Conservation (phyloP, 2,113 vertebrate species). For the Triplophysa tibetana region DNA sequence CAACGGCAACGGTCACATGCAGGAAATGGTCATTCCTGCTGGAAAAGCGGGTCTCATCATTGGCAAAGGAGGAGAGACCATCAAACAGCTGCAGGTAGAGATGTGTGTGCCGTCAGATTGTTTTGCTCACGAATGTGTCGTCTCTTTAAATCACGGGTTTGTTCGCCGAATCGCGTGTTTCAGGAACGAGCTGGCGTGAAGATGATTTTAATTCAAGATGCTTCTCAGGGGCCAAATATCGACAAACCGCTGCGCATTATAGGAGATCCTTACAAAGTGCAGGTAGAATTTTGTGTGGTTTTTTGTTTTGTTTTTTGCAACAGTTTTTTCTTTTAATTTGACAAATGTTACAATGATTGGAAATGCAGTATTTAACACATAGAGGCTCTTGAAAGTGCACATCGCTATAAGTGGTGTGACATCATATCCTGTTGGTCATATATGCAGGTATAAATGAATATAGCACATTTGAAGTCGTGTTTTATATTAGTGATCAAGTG, state of each 20-base stretch:
- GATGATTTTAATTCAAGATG: slow-evolving; percentile 94
- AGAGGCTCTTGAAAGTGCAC: no score
- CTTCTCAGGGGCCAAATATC: slow-evolving; percentile 86
- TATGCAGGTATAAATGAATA: not conserved
- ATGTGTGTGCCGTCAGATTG: slow-evolving; percentile 35
- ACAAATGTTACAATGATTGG: no score
- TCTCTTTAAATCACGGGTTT: not conserved
- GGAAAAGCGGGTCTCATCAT: slow-evolving; percentile 91
- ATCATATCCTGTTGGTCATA: not conserved
- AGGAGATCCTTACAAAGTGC: slow-evolving; percentile 92
- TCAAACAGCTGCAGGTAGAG: slow-evolving; percentile 88
- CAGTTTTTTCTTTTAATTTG: no score
- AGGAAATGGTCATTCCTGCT: slow-evolving; percentile 92
- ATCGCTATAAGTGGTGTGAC: not conserved
- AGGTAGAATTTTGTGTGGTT: slow-evolving; percentile 69
- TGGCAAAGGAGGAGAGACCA: slow-evolving; percentile 93
- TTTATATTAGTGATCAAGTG: not conserved
- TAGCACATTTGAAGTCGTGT: no score
- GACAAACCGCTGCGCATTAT: slow-evolving; percentile 92
- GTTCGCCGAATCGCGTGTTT: slow-evolving; percentile 3
- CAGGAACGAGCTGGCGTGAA: slow-evolving; percentile 92
- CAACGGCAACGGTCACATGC: slow-evolving; percentile 85
- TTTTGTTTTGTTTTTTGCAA: not conserved
- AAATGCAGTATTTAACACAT: no score
- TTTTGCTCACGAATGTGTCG: not conserved